Evolutionary conservation across 2,113 vertebrate species (phyloP).

Genomic region (Danionella cerebrum): DNA sequence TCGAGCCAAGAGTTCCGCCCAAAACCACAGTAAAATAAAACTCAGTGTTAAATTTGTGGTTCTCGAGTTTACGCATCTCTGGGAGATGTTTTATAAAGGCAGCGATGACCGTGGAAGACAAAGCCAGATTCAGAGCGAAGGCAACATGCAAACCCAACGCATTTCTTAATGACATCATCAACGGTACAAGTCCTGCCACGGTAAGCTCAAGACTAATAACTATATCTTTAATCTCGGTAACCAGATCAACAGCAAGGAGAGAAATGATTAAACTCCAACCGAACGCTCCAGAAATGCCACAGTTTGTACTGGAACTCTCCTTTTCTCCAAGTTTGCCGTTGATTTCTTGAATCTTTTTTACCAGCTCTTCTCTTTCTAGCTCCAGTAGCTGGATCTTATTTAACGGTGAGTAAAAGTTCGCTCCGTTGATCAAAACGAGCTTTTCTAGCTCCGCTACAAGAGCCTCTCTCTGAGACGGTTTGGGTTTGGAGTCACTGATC

Average conservation of each 20-base stretch:
- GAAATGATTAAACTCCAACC: not conserved
- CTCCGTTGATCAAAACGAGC: not conserved
- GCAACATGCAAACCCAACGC: not conserved
- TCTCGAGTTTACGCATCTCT: no score
- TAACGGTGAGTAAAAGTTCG: not conserved
- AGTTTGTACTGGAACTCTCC: no score
- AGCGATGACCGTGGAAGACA: not conserved
- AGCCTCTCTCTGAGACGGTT: not conserved
- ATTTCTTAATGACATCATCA: not conserved
- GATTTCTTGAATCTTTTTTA: not conserved
- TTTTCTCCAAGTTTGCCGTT: not conserved
- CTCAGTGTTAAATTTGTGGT: no score
- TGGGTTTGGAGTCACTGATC: not conserved
- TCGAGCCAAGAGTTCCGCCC: not conserved
- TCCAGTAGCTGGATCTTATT: no score
- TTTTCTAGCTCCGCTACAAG: not conserved
- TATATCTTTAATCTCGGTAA: not conserved
- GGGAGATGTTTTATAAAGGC: not conserved
- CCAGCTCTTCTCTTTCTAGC: not conserved
- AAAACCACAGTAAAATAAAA: not conserved
- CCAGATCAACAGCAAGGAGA: not conserved
- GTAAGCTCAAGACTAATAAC: not conserved
- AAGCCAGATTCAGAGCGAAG: not conserved
- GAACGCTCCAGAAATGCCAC: not conserved
- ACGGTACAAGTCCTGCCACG: not conserved